These are phyloP conservation scores for Dicerorhinus sumatrensis DNA, from an alignment of 2,113 vertebrate genomes.

Conservation along the genomic window DNA sequence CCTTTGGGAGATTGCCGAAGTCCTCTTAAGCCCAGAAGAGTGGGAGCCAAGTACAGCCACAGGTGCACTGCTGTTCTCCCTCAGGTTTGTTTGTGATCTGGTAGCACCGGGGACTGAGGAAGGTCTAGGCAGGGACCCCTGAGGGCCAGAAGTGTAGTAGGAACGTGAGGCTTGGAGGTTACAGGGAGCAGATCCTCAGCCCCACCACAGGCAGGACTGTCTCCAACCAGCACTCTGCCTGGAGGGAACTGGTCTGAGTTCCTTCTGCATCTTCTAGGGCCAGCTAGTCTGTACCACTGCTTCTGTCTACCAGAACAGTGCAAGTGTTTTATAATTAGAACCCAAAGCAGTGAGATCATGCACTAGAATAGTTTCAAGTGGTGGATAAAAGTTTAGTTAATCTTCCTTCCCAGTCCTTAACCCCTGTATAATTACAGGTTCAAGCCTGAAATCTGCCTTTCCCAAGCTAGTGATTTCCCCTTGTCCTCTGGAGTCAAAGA, in stretches of 20 bases:
- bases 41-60: not conserved
- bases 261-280: not conserved
- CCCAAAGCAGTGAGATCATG: not conserved
- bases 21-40: not conserved
- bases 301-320: not conserved
- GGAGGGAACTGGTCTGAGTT: not conserved
- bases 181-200: not conserved
- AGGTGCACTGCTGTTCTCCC: not conserved
- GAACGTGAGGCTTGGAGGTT: not conserved
- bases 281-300: not conserved
- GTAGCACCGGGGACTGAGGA: not conserved
- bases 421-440: not conserved
- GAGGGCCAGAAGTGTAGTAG: not conserved
- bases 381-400: conserved; percentile 1
- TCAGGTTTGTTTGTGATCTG: not conserved
- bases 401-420: conserved; percentile 10
- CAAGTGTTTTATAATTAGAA: not conserved
- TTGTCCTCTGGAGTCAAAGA: conserved; percentile 14
- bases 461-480: conserved; percentile 36
- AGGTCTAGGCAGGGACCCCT: not conserved
- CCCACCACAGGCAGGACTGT: not conserved
- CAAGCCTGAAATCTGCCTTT: conserved; percentile 32
- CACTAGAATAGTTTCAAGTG: conserved; percentile 23
- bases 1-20: not conserved
- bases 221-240: not conserved